Evolutionary conservation across 2,797 vertebrate species (phyloP), one percentile per base, ranked within the genome.

Genomic region (Tokudaia tokunoshimensis): DNA sequence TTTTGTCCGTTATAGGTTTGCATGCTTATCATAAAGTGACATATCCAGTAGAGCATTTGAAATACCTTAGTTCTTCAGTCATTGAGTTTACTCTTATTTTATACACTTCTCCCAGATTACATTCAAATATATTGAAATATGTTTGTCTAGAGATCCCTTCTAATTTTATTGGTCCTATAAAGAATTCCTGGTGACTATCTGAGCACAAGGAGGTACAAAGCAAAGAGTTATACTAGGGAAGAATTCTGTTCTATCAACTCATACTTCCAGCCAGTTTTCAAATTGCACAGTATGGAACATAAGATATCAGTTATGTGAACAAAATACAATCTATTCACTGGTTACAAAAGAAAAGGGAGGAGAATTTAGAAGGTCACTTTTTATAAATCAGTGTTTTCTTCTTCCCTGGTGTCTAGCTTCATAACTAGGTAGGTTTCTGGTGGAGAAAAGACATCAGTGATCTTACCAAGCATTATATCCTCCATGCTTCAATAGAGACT

Each of bases 261-360:
- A 52, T 29, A 37, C 31, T 50, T 76, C 17, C 91, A 82, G 88
- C 91, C 88, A 90, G 94, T 96, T 88, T 97, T 97, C 44, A 93
- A 79, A 70, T 92, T 52, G 55, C 87, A 97, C 85, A 87, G 95
- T 96, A 10, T 31, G 72, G 89, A 85, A 85, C 80, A 37, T 70
- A 75, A 98, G 72, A 63, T 96, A 85, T 97, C 93, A 97, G 92
- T 96, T 96, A 79, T 37, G 95, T 55, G 44, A 96, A 44, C 80
- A 47, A 96, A 91, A 47, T 97, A 57, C n/a, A 95, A 96, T 92
- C 92, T 96, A 92, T 92, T 93, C 19, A 86, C 3, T 74, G 52
- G 52, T 96, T 96, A 92, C 65, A 97, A 50, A 59, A 75, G 24
- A 78, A 95, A 94, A 90, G 20, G 72, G 81, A 89, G 12, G 78